Conservation (phyloP, 2,888 invertebrate genomes). For the Stomorhina lunata region DNA sequence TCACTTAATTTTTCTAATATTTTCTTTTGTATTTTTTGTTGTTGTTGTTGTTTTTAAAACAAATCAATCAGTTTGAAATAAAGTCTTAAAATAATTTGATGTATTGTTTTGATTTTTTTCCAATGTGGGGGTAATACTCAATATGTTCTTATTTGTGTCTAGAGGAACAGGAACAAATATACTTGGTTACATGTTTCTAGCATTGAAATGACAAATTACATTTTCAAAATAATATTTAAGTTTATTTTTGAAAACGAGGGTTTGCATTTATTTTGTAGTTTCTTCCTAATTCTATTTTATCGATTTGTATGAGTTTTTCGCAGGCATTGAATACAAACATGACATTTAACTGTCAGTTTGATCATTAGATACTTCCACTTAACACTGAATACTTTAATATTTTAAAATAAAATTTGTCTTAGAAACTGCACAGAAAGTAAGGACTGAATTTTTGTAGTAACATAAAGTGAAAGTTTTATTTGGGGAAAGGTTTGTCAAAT, state of each 20-base stretch:
- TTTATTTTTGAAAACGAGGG: background rate
- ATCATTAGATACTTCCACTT: slow-evolving; percentile 50
- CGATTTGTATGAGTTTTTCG: slow-evolving; percentile 26
- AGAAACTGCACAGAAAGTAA: background rate
- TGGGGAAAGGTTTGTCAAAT: no score
- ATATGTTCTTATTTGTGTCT: background rate
- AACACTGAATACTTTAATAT: background rate
- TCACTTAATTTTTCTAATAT: background rate
- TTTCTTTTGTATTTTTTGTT: background rate
- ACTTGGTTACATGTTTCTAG: background rate
- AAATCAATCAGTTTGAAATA: slow-evolving; percentile 76
- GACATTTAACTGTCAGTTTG: slow-evolving; percentile 72
- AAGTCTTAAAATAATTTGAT: slow-evolving; percentile 70
- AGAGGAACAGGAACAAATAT: background rate
- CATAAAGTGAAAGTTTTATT: no score
- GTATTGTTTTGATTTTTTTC: slow-evolving; percentile 74
- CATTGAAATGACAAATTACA: slow-evolving; percentile 55
- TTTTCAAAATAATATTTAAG: slow-evolving; percentile 34
- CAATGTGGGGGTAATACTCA: slow-evolving; percentile 29
- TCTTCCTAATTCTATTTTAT: background rate
- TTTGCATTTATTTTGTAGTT: background rate
- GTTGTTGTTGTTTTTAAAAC: slow-evolving; percentile 69
- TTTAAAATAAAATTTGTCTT: background rate
- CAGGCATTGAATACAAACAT: slow-evolving; percentile 55
- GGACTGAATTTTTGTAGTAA: no score